Base-by-base conservation (phyloP, 1,140 invertebrate genomes). In the Alviniconcha marisindica region DNA sequence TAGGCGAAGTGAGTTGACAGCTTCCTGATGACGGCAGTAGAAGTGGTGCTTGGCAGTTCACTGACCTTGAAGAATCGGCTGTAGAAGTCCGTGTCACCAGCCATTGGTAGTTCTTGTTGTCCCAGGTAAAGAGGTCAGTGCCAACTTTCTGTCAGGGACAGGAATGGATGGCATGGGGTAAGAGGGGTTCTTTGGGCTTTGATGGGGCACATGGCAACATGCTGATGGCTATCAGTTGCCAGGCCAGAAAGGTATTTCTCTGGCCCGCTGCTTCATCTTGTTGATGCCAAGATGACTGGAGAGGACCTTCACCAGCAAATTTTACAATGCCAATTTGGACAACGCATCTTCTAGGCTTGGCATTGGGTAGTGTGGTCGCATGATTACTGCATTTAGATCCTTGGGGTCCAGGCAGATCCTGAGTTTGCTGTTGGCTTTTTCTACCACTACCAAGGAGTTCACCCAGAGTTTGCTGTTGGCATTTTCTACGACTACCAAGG, bases 391-490 rank as follows among this genome's bases (percentile, higher is more conserved):
- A 40, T 77, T 77, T 10, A 48, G 44, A 1, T 31, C 1, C 5
- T 77, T 40, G 7, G 76, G 76, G n/a, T 77, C 76, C 40, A 77
- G 4, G 40, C 76, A 77, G 7, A 77, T 44, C 28, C 76, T 44
- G 10, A 77, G 76, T 7, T 77, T 24, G 0, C 44, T 28, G 12
- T 77, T 77, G 1, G 76, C 36, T n/a, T 77, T 77, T 51, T 77
- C 76, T 1, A 77, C 38, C 0, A 77, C 40, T 0, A 77, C 44
- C 38, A 77, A 7, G 0, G 44, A 48, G 44, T 51, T 77, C 18
- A 51, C 44, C 76, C 76, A 77, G 40, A n/a, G n/a, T n/a, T n/a
- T n/a, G n/a, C n/a, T n/a, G n/a, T n/a, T n/a, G n/a, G n/a, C n/a
- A n/a, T n/a, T n/a, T n/a, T n/a, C n/a, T n/a, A n/a, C 18, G 31